Evolutionary conservation across 2,797 vertebrate genomes (phyloP).

Genomic region (Novumbra hubbsi): DNA sequence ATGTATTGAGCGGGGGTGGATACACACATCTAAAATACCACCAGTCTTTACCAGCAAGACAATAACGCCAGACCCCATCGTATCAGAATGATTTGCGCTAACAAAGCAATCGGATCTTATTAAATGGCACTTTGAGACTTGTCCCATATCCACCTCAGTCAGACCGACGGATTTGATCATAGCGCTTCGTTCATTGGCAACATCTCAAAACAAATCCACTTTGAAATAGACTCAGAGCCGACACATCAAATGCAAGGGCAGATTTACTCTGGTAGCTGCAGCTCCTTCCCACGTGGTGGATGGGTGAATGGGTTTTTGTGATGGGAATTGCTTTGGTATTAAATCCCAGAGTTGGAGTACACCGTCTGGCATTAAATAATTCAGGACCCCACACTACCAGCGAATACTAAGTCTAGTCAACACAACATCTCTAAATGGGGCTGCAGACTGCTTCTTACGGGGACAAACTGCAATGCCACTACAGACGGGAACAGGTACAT

Average conservation of each 20-base stretch:
- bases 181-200: background rate
- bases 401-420: background rate
- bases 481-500: background rate
- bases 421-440: background rate
- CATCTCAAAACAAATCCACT: background rate
- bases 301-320: background rate
- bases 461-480: background rate
- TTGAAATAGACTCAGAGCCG: background rate
- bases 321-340: background rate
- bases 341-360: background rate
- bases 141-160: background rate
- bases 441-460: background rate
- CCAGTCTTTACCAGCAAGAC: background rate
- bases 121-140: background rate
- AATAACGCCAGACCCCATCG: background rate
- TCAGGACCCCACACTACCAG: conserved; percentile 1
- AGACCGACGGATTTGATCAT: background rate
- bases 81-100: conserved; percentile 6
- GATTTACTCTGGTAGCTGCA: background rate
- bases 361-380: conserved; percentile 52
- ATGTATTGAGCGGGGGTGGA: background rate
- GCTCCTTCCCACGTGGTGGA: background rate
- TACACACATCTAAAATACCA: background rate
- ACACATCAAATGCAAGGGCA: background rate
- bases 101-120: background rate